These are phyloP conservation scores for Lepus americanus DNA, from an alignment of 2,113 vertebrate species.

Conservation along the genomic window DNA sequence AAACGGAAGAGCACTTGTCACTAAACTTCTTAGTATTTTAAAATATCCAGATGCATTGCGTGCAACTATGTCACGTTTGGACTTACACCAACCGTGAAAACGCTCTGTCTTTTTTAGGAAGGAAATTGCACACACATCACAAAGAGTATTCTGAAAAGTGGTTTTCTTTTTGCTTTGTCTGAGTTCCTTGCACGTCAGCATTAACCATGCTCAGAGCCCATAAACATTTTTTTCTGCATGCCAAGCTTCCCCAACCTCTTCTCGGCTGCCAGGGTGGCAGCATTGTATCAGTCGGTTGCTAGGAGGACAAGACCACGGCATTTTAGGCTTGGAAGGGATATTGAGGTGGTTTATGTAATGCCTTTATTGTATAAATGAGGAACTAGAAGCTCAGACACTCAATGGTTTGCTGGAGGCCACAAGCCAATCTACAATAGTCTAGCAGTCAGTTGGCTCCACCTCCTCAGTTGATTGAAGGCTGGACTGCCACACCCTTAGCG, in stretches of 20 bases:
- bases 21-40: constrained; percentile 48
- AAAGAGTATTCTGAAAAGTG: constrained; percentile 28
- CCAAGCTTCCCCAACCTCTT: background rate
- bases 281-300: background rate
- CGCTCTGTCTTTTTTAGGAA: background rate
- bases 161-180: constrained; percentile 58
- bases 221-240: background rate
- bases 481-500: background rate
- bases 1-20: constrained; percentile 53
- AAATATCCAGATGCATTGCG: constrained; percentile 50
- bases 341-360: background rate
- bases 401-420: background rate
- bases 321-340: background rate
- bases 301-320: background rate
- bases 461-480: background rate
- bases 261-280: background rate
- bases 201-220: background rate
- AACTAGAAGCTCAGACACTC: background rate
- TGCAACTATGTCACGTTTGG: constrained; percentile 57
- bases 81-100: constrained; percentile 49
- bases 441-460: background rate
- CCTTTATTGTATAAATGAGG: background rate
- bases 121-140: constrained; percentile 29
- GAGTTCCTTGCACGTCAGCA: background rate
- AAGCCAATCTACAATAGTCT: background rate